These are phyloP conservation scores for Rhyacophila evoluta DNA, from an alignment of 2,888 invertebrate genomes.

Conservation along the genomic window DNA sequence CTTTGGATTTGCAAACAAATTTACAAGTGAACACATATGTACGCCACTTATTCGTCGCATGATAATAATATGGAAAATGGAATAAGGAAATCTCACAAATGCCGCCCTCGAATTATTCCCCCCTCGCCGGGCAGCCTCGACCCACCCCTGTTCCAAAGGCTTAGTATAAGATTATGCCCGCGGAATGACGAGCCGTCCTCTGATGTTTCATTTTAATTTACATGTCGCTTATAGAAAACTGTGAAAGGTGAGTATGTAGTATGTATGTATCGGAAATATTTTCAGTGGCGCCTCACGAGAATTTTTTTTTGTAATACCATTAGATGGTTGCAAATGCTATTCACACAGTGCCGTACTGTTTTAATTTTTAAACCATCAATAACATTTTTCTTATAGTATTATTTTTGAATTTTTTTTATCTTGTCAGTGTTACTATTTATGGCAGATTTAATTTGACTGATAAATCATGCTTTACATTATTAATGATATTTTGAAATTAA, in stretches of 20 bases:
- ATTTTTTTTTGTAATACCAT: neutral
- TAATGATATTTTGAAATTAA: too few relatives aligned
- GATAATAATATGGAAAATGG: constrained; percentile 31
- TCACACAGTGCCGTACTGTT: too few relatives aligned
- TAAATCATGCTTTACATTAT: too few relatives aligned
- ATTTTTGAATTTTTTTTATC: too few relatives aligned
- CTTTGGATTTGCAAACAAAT: too few relatives aligned
- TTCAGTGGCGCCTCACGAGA: neutral
- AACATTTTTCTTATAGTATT: too few relatives aligned
- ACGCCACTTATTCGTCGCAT: constrained; percentile 10
- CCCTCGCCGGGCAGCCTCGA: constrained; percentile 18
- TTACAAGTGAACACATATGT: too few relatives aligned
- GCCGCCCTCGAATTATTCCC: constrained; percentile 23
- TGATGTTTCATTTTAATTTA: constrained; percentile 16
- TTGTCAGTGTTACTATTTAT: too few relatives aligned
- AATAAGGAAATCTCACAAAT: constrained; percentile 47
- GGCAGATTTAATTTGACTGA: too few relatives aligned
- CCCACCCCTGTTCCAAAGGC: constrained; percentile 17
- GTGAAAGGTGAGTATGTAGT: neutral
- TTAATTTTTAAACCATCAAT: too few relatives aligned
- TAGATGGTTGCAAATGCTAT: too few relatives aligned
- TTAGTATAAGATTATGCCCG: constrained; percentile 39
- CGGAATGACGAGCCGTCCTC: neutral
- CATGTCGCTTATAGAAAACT: neutral
- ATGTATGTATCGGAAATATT: neutral